phyloP scores from a whole-genome alignment of 2,113 vertebrate genomes.

The Pantherophis guttatus region DNA sequence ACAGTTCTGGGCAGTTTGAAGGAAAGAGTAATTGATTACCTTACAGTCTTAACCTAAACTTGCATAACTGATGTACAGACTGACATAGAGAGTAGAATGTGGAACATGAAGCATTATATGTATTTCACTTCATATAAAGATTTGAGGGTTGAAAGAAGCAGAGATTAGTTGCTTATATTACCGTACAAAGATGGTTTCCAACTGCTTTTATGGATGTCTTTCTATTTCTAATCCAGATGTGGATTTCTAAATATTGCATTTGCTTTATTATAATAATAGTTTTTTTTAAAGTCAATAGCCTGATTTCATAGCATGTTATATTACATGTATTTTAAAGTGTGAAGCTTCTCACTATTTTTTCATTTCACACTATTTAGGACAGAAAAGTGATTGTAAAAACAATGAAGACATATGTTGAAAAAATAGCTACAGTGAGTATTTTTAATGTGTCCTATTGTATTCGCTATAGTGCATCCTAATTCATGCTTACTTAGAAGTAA shows the following conservation, averaged over 20 bases:
- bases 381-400: slow-evolving; percentile 96
- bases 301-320: background rate
- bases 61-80: background rate
- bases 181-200: background rate
- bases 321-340: background rate
- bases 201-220: background rate
- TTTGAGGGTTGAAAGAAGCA: background rate
- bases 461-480: background rate
- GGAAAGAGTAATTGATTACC: background rate
- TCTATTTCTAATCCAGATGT: background rate
- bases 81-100: background rate
- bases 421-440: slow-evolving; percentile 88
- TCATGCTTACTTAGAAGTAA: background rate
- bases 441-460: slow-evolving; percentile 2
- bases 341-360: slow-evolving; percentile 27
- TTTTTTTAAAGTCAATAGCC: background rate
- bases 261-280: background rate
- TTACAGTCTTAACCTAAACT: background rate
- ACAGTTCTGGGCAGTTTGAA: background rate
- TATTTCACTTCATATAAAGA: background rate
- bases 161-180: background rate
- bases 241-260: background rate
- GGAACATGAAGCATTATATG: background rate
- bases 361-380: slow-evolving; percentile 75
- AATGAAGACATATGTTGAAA: slow-evolving; percentile 92